phyloP scores from a whole-genome alignment of 2,113 vertebrate species.

The Sula dactylatra region DNA sequence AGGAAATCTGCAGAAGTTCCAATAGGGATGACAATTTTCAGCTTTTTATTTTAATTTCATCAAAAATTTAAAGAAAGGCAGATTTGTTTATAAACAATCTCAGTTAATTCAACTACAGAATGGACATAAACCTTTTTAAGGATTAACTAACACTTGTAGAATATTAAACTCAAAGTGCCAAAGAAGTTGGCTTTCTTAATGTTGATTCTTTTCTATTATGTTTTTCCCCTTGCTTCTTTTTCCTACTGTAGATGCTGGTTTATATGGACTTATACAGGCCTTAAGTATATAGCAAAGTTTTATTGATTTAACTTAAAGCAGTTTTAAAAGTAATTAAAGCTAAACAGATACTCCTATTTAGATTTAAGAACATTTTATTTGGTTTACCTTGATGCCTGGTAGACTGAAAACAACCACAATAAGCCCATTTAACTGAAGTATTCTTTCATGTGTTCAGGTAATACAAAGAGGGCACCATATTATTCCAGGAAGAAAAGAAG shows the following conservation, averaged over 20 bases:
- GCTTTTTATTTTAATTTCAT: not conserved
- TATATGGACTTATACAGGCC: not conserved
- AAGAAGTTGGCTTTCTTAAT: not conserved
- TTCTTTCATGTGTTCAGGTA: not conserved
- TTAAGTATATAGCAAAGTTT: not conserved
- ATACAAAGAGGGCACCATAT: not conserved
- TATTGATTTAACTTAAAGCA: not conserved
- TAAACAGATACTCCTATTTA: not conserved
- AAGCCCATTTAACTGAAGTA: not conserved
- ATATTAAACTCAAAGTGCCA: not conserved
- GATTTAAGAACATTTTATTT: not conserved
- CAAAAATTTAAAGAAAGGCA: accelerated
- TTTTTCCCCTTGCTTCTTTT: not conserved
- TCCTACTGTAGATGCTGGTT: not conserved
- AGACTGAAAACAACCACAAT: not conserved
- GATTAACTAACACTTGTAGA: not conserved
- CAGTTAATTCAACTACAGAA: not conserved
- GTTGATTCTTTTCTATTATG: not conserved
- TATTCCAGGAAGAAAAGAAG: not conserved
- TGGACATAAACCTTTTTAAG: not conserved
- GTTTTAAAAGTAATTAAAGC: not conserved
- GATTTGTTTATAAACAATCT: not conserved
- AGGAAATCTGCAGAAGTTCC: not conserved
- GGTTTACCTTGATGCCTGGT: not conserved
- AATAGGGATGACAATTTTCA: not conserved